Conservation (phyloP, 2,888 invertebrate genomes). For the Eupithecia tripunctaria region DNA sequence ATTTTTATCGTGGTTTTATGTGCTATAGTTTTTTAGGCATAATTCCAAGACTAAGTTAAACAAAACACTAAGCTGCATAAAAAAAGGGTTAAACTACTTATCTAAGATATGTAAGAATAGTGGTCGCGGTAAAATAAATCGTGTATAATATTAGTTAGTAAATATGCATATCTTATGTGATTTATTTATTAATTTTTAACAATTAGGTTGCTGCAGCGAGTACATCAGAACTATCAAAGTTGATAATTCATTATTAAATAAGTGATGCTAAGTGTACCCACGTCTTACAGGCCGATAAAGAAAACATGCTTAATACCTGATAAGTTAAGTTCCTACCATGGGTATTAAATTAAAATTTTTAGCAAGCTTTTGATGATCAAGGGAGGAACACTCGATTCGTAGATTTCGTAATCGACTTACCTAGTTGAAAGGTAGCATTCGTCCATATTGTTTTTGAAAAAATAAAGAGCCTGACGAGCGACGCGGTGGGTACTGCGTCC, state of each 20-base stretch:
- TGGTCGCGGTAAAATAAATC: neutral
- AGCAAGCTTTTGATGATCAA: neutral
- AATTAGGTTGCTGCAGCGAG: no score
- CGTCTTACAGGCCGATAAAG: no score
- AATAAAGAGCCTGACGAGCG: constrained; percentile 37
- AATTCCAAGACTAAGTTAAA: neutral
- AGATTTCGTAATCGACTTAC: neutral
- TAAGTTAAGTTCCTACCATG: no score
- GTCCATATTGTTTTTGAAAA: constrained; percentile 42
- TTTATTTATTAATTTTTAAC: no score
- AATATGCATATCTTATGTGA: no score
- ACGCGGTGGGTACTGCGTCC: constrained; percentile 40
- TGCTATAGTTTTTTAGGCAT: no score
- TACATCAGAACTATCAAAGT: no score
- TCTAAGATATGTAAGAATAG: neutral
- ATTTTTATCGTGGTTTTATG: neutral
- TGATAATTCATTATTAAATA: no score
- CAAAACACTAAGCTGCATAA: neutral
- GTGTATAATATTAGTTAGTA: neutral
- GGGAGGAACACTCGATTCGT: neutral
- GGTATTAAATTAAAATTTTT: no score
- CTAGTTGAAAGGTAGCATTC: neutral
- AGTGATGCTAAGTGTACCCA: no score
- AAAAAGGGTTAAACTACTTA: no score
- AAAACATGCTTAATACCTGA: no score